Conservation (phyloP, 2,888 invertebrate species). For the Calameuta pallipes region DNA sequence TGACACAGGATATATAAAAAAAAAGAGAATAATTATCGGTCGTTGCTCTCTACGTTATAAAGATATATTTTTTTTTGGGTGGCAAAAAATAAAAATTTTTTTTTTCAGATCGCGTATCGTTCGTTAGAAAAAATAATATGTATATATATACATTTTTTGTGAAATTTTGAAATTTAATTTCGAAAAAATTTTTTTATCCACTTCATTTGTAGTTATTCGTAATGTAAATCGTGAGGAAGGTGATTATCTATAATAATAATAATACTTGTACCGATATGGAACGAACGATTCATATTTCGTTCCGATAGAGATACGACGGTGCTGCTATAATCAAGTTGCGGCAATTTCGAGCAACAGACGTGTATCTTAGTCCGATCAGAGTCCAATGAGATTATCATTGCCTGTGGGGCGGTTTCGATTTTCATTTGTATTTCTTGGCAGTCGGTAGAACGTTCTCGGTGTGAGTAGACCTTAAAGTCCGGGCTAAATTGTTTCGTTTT, state of each 20-base stretch:
- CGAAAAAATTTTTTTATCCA: not conserved
- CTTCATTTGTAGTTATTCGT: not conserved
- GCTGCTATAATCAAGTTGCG: not conserved
- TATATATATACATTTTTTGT: too few relatives aligned
- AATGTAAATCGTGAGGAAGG: not conserved
- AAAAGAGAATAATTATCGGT: not conserved
- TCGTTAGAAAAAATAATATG: too few relatives aligned
- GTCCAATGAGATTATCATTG: not conserved
- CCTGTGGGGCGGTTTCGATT: not conserved
- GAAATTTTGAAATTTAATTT: not conserved
- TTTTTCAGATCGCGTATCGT: too few relatives aligned
- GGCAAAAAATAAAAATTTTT: not conserved
- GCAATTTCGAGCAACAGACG: not conserved
- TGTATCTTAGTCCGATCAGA: conserved; percentile 1
- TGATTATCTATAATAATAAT: not conserved
- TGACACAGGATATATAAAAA: not conserved
- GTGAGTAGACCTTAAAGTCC: not conserved
- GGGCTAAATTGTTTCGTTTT: not conserved
- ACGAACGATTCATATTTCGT: not conserved
- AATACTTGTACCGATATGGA: not conserved
- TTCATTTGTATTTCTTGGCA: not conserved
- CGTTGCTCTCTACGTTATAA: not conserved
- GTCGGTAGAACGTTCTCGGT: not conserved
- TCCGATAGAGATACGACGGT: not conserved
- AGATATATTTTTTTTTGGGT: not conserved